Percentiles rank a stretch among this genome's conserved stretches.
These are phyloP conservation scores for Hypotaenidia okinawae DNA, from an alignment of 2,797 vertebrate genomes.

Conservation along the genomic window DNA sequence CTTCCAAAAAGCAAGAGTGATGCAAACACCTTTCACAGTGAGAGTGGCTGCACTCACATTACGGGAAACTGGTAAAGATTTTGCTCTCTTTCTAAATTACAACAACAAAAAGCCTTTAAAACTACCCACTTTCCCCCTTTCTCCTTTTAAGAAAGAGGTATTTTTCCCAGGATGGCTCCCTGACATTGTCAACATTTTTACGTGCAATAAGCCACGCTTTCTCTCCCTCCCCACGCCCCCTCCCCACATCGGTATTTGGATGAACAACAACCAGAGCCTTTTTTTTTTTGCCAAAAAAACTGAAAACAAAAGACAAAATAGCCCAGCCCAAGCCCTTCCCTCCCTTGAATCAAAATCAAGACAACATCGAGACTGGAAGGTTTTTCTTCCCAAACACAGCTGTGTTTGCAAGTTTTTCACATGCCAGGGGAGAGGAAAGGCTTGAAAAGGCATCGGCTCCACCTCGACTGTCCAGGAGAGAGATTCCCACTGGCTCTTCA, in stretches of 20 bases:
- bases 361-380: background rate
- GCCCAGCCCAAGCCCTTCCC: slow-evolving; percentile 9
- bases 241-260: slow-evolving; percentile 11
- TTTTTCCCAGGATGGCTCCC: background rate
- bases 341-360: slow-evolving; percentile 10
- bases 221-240: background rate
- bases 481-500: background rate
- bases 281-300: background rate
- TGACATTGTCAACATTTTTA: background rate
- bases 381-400: slow-evolving; percentile 53
- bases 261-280: background rate
- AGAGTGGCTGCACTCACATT: background rate
- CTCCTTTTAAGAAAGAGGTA: background rate
- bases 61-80: background rate
- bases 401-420: slow-evolving; percentile 28
- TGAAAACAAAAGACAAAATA: slow-evolving; percentile 29
- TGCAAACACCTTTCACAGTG: background rate
- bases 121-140: background rate
- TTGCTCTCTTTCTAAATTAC: background rate
- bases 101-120: background rate
- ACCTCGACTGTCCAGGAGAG: accelerated
- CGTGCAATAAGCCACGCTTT: background rate
- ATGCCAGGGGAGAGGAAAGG: background rate
- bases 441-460: background rate
- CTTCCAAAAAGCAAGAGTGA: background rate